A percentile compares a stretch with the other conserved stretches of the same genome.
Conservation (phyloP, 2,888 invertebrate genomes). For the Actias luna region DNA sequence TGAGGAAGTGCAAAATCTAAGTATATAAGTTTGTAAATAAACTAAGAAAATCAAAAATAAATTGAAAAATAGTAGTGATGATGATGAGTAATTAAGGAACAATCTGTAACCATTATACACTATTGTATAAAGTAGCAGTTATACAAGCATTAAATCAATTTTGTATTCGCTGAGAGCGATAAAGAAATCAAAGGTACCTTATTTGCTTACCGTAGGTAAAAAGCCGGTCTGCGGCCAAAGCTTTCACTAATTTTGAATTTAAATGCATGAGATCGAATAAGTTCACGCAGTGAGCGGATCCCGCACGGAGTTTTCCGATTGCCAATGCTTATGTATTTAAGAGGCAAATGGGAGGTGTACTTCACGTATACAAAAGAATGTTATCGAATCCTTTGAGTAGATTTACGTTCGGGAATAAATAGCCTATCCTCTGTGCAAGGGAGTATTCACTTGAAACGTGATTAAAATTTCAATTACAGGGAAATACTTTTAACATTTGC, state of each 20-base stretch:
- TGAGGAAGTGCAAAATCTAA: no score
- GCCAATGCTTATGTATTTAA: conserved; percentile 73
- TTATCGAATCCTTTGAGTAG: conserved; percentile 54
- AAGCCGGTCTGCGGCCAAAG: conserved; percentile 64
- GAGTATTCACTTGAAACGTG: conserved; percentile 33
- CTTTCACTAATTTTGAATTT: conserved; percentile 80
- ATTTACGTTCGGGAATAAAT: conserved; percentile 41
- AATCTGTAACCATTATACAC: not conserved
- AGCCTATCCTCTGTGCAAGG: conserved; percentile 38
- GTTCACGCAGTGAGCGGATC: conserved; percentile 68
- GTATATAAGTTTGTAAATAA: no score
- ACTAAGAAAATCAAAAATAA: no score
- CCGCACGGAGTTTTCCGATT: conserved; percentile 63
- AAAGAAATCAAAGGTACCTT: conserved; percentile 50
- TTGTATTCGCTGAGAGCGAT: conserved; percentile 67
- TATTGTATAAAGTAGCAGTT: not conserved
- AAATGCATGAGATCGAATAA: conserved; percentile 81
- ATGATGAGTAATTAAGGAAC: no score
- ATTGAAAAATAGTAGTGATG: no score
- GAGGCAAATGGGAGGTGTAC: conserved; percentile 61
- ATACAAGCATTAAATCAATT: conserved; percentile 62
- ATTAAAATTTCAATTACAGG: conserved; percentile 25
- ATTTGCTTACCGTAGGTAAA: conserved; percentile 66
- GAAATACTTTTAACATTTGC: not conserved
- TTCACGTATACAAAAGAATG: conserved; percentile 55